Conservation (phyloP, 2,113 vertebrate species). For the Noctilio leporinus region DNA sequence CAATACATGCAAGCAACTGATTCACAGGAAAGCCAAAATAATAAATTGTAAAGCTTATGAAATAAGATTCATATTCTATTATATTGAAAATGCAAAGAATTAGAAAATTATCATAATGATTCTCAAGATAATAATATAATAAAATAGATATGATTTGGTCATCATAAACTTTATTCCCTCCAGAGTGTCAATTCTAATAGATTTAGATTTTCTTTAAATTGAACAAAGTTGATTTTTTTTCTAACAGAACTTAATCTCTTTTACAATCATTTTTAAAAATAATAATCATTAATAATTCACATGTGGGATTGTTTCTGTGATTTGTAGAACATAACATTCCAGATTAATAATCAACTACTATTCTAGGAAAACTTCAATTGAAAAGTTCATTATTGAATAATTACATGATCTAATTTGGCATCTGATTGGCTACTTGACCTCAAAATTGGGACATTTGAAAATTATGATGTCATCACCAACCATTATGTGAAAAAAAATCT, state of each 20-base stretch:
- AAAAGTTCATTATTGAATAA: background rate
- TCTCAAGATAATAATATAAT: background rate
- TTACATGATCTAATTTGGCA: background rate
- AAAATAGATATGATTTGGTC: background rate
- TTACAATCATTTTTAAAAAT: background rate
- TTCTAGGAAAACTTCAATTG: background rate
- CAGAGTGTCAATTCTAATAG: background rate
- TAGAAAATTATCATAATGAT: background rate
- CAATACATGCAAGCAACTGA: background rate
- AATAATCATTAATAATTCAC: background rate
- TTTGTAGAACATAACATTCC: background rate
- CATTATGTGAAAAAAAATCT: background rate
- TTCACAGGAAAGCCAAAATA: background rate
- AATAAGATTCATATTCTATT: background rate
- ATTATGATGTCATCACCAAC: background rate
- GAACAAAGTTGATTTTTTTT: background rate
- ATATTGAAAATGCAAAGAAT: conserved; percentile 10
- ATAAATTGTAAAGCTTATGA: background rate
- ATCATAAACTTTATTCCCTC: background rate
- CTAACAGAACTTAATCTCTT: background rate
- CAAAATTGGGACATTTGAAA: background rate
- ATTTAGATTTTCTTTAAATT: conserved; percentile 18
- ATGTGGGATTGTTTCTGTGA: background rate
- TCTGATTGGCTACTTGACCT: background rate
- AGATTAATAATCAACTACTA: background rate